Percentiles rank a stretch among this genome's conserved stretches.
These are phyloP conservation scores for Psittacula derbiana DNA, from an alignment of 2,797 vertebrate species.

Conservation along the genomic window DNA sequence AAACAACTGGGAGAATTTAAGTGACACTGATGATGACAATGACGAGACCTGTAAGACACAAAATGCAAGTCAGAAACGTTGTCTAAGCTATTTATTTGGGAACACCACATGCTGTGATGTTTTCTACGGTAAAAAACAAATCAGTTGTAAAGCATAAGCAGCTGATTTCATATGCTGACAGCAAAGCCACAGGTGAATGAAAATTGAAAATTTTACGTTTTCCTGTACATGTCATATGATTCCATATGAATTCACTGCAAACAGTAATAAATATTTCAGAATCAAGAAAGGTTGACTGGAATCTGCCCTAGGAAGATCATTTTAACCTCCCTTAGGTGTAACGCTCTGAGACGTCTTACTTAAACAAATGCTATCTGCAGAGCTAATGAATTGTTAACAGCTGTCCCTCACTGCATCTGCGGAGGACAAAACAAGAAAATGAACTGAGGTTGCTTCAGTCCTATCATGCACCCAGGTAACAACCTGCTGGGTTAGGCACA, in stretches of 20 bases:
- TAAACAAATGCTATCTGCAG: neutral
- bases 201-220: neutral
- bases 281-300: neutral
- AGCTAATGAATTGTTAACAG: neutral
- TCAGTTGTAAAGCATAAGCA: neutral
- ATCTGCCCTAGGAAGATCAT: neutral
- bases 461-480: neutral
- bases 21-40: neutral
- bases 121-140: neutral
- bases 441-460: neutral
- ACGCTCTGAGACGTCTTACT: neutral
- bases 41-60: neutral
- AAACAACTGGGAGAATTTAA: neutral
- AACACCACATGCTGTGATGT: neutral
- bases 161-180: neutral
- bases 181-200: neutral
- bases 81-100: neutral
- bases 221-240: neutral
- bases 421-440: neutral
- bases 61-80: neutral
- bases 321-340: neutral
- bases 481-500: neutral
- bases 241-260: neutral
- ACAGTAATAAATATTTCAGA: neutral
- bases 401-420: neutral